Conservation (phyloP, 2,888 invertebrate genomes). For the Pantelozetes paolii region DNA sequence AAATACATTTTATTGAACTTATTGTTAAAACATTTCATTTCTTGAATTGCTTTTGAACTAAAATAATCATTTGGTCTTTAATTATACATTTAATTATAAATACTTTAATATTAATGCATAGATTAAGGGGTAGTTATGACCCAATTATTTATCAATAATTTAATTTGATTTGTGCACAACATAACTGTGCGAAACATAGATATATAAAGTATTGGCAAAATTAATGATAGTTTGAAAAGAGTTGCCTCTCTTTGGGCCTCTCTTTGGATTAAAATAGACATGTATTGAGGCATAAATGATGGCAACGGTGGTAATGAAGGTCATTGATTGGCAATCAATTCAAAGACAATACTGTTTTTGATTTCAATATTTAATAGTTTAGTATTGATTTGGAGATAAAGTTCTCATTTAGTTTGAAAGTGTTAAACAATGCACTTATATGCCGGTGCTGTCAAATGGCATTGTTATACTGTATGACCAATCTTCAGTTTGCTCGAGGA, state of each 20-base stretch:
- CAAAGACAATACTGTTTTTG: neutral
- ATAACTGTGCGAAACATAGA: neutral
- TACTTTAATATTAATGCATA: neutral
- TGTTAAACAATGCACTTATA: neutral
- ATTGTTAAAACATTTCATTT: neutral
- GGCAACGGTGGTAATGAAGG: neutral
- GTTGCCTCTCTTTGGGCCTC: neutral
- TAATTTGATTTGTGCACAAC: slow-evolving; percentile 11
- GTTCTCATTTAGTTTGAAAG: neutral
- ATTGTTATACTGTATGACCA: neutral
- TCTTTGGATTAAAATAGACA: slow-evolving; percentile 20
- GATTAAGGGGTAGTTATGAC: neutral
- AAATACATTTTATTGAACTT: no score
- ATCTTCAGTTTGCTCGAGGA: neutral
- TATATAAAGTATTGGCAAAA: neutral
- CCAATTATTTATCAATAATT: slow-evolving; percentile 22
- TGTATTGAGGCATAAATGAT: slow-evolving; percentile 7
- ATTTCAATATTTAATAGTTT: neutral
- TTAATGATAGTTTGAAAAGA: neutral
- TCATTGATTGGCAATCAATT: neutral
- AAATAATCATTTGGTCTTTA: neutral
- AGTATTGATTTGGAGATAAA: slow-evolving; percentile 2
- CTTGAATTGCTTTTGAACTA: neutral
- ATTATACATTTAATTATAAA: slow-evolving; percentile 5
- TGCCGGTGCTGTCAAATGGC: neutral